Percentiles rank a stretch among this genome's conserved stretches.
These are phyloP conservation scores for Mycalesis mineus DNA, from an alignment of 2,888 invertebrate species.

Conservation along the genomic window DNA sequence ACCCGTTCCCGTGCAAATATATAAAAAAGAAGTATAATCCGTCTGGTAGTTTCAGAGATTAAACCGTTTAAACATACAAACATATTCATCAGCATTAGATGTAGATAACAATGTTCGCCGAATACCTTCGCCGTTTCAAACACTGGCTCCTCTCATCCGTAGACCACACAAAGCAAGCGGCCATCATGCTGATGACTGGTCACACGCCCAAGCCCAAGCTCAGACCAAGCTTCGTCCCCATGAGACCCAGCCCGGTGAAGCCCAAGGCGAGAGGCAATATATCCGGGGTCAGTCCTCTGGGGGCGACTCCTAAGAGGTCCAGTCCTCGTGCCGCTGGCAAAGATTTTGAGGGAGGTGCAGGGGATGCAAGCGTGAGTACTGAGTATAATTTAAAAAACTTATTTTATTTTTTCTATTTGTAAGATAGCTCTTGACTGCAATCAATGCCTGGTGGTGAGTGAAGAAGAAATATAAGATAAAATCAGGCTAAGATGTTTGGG, in stretches of 20 bases:
- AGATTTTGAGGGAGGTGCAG: not conserved
- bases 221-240: not conserved
- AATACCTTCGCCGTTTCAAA: slow-evolving; percentile 4
- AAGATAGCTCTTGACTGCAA: too few relatives aligned
- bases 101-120: not conserved
- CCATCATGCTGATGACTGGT: slow-evolving; percentile 66
- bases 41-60: too few relatives aligned
- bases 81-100: too few relatives aligned
- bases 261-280: not conserved
- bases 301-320: not conserved
- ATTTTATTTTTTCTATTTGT: too few relatives aligned
- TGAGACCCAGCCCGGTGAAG: not conserved
- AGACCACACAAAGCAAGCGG: slow-evolving; percentile 72
- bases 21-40: too few relatives aligned
- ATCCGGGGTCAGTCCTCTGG: not conserved
- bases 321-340: not conserved
- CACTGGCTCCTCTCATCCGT: slow-evolving; percentile 17
- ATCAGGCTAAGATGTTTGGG: too few relatives aligned
- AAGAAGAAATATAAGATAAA: too few relatives aligned
- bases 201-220: slow-evolving; percentile 43
- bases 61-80: too few relatives aligned
- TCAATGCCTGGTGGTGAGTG: too few relatives aligned
- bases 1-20: too few relatives aligned
- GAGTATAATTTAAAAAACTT: too few relatives aligned
- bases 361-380: not conserved